Evolutionary conservation across 2,888 invertebrate genomes (phyloP), one percentile per base, ranked within the genome.

Genomic region (Zhuqinia jingwanae): DNA sequence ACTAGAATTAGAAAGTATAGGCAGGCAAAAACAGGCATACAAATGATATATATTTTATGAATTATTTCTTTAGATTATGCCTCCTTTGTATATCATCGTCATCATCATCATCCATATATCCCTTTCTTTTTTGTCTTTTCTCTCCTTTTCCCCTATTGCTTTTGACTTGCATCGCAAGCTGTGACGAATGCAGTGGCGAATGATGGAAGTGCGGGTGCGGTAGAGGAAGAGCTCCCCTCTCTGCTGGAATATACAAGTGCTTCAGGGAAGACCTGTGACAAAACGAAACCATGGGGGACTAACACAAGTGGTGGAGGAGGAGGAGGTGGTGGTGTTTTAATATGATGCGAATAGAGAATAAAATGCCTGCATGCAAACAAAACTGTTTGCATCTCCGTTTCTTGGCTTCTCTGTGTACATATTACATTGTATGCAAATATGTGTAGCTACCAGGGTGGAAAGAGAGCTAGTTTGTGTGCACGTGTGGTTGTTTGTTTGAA

Each of bases 201-300:
- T 56, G 56, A 47, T 45, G 47, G n/a, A 50, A 25, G 50, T 22
- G 17, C 25, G 58, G n/a, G 45, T 11, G 42, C 45, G 47, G 30
- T 60, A 47, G 20, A 50, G 15, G 20, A 20, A 82, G 36, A 70
- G 42, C 17, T 13, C n/a, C n/a, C n/a, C n/a, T n/a, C n/a, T n/a
- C n/a, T 25, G 47, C 25, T 1, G 36, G 36, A 36, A 78, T 15
- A 42, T 27, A 11, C 22, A 65, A 82, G 75, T 82, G 75, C 75
- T 82, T 30, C 27, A 50, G 83, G 81, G 81, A 76, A 15, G 25
- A 11, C 45, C 58, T 60, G 65, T 36, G 56, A 68, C n/a, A n/a
- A 77, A 83, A 76, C 65, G 76, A 27, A 77, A 68, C 68, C 84
- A 25, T 77, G 27, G 82, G 82, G 82, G 81, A 73, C 73, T 20